Percentiles rank a stretch among this genome's conserved stretches.
Evolutionary conservation across 2,888 invertebrate genomes (phyloP).

Genomic region (Eupsilia transversa): DNA sequence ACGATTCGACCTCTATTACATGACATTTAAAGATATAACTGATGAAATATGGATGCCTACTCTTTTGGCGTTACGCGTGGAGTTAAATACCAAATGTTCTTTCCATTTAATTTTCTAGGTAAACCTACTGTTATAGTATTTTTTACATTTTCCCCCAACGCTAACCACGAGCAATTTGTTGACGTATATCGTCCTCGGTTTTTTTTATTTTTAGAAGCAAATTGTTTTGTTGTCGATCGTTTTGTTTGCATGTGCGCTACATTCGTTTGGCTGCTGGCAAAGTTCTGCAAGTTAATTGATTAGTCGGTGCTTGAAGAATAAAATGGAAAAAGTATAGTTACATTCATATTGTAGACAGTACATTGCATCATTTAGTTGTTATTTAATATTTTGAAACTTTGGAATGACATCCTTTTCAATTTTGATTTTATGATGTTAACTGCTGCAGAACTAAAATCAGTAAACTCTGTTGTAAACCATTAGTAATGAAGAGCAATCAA

Average conservation of each 20-base stretch:
- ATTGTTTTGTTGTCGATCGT: slow-evolving; percentile 20
- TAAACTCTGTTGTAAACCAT: not conserved
- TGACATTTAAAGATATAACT: not conserved
- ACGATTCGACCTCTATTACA: not conserved
- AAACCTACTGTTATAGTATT: not conserved
- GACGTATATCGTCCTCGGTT: slow-evolving; percentile 16
- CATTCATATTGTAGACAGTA: not conserved
- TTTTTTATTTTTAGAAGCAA: slow-evolving; percentile 43
- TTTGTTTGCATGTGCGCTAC: slow-evolving; percentile 34
- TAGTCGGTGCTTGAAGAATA: slow-evolving; percentile 1
- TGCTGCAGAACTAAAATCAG: not conserved
- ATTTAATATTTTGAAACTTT: not conserved
- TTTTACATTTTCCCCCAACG: not conserved
- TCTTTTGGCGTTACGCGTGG: not conserved
- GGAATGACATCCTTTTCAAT: not conserved
- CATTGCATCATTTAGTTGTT: too few relatives aligned
- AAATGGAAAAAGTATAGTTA: not conserved
- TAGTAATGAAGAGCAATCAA: not conserved
- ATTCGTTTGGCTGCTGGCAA: slow-evolving; percentile 3
- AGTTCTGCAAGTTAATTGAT: slow-evolving; percentile 6
- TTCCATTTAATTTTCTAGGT: not conserved
- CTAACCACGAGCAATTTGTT: not conserved
- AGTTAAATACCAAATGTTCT: not conserved
- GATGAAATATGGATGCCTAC: not conserved
- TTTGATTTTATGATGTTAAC: not conserved